Conservation (phyloP, 2,113 vertebrate genomes). For the Myocastor coypus region DNA sequence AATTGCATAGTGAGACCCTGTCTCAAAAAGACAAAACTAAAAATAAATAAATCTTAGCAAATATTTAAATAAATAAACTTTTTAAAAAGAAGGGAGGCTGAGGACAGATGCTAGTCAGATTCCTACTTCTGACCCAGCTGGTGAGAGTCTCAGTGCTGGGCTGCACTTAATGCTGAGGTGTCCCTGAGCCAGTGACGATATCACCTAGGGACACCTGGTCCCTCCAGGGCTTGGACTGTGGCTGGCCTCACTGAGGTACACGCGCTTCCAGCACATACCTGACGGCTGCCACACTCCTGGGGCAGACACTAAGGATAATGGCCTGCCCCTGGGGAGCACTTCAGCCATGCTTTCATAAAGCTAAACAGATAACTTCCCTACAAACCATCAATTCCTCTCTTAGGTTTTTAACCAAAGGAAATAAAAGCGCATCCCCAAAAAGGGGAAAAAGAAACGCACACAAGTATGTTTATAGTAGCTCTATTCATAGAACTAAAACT, state of each 20-base stretch:
- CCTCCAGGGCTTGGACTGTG: background rate
- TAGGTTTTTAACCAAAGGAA: background rate
- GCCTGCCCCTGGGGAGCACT: background rate
- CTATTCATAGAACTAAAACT: background rate
- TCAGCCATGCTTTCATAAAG: background rate
- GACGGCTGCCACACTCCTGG: background rate
- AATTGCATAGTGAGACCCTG: too few species aligned
- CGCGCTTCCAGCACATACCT: background rate
- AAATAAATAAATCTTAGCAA: too few species aligned
- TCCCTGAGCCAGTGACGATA: background rate
- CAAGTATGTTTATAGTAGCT: background rate
- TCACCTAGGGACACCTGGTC: background rate
- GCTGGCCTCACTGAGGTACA: background rate
- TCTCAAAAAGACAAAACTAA: too few species aligned
- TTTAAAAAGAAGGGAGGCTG: background rate
- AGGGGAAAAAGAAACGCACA: background rate
- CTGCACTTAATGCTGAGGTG: background rate
- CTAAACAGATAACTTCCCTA: background rate
- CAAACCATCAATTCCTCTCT: background rate
- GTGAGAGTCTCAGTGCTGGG: background rate
- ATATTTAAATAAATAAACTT: too few species aligned
- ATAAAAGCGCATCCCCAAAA: background rate
- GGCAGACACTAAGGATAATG: background rate
- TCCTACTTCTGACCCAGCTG: background rate
- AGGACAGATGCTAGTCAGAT: background rate